These are phyloP conservation scores for Drosophila nebulosa DNA, from an alignment of 1,140 invertebrate species.

Conservation along the genomic window DNA sequence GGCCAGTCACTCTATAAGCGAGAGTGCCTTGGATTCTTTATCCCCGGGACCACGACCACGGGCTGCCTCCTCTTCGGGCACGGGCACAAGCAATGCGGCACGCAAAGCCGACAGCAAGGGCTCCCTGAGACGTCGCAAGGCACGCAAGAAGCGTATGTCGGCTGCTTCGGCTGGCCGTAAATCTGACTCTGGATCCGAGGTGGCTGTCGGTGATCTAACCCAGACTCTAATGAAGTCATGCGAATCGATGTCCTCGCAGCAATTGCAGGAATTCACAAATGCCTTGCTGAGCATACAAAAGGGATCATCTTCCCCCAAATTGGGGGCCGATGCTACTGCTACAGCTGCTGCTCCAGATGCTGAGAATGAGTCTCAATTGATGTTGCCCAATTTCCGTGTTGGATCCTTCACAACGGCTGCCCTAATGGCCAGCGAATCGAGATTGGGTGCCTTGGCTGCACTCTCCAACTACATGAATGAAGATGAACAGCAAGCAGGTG, in stretches of 20 bases:
- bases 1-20: conserved; percentile 89
- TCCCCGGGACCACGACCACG: conserved; percentile 80
- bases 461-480: conserved; percentile 77
- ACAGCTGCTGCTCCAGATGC: no score
- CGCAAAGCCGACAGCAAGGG: conserved; percentile 81
- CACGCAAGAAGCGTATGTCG: conserved; percentile 83
- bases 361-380: conserved; percentile 80
- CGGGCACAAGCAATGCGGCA: conserved; percentile 67
- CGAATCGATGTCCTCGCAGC: conserved; percentile 82
- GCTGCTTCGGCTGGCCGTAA: conserved; percentile 80
- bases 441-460: conserved; percentile 72
- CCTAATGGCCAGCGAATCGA: conserved; percentile 53
- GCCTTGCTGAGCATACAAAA: conserved; percentile 71
- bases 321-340: conserved; percentile 39
- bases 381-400: conserved; percentile 83
- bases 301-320: conserved; percentile 25
- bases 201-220: conserved; percentile 51
- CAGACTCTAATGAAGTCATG: conserved; percentile 77
- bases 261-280: conserved; percentile 73
- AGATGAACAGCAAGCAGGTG: conserved; percentile 74
- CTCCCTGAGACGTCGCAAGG: conserved; percentile 85
- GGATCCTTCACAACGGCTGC: conserved; percentile 82
- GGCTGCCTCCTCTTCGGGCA: conserved; percentile 64
- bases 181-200: conserved; percentile 84
- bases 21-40: conserved; percentile 90